phyloP scores from a whole-genome alignment of 35 echinoderm and acorn worm species.

The Acanthaster planci region DNA sequence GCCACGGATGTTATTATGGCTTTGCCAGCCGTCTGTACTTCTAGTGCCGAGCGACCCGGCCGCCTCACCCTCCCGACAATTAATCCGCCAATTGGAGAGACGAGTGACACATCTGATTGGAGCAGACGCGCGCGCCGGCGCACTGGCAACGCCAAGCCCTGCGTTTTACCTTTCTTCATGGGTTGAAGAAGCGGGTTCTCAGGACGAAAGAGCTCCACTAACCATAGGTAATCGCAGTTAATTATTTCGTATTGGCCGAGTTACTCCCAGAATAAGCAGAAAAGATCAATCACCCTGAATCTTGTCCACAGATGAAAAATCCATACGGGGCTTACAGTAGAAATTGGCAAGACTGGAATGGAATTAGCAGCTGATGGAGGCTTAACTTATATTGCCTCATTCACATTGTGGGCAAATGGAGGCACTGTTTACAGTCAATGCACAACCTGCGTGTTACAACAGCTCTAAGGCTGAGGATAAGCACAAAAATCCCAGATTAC shows the following conservation, averaged over 20 bases:
- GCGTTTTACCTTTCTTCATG: no score
- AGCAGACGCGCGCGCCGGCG: not conserved
- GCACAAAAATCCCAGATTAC: no score
- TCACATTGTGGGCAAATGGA: no score
- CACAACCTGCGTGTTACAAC: no score
- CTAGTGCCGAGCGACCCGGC: not conserved
- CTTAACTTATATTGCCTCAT: no score
- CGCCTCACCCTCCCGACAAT: conserved; percentile 2
- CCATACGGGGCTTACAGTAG: not conserved
- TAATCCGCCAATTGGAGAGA: not conserved
- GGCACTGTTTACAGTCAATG: no score
- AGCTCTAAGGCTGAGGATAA: no score
- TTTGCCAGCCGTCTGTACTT: conserved; percentile 17
- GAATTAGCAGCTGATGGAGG: no score
- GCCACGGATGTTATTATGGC: not conserved
- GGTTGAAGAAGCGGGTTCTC: no score
- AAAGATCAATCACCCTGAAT: conserved; percentile 23
- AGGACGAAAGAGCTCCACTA: not conserved
- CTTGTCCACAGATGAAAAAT: conserved; percentile 7
- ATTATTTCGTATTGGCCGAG: conserved; percentile 26
- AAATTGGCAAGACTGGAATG: no score
- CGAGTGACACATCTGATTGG: conserved; percentile 6
- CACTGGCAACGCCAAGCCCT: not conserved
- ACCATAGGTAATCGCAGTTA: not conserved
- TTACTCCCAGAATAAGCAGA: conserved; percentile 2